These are phyloP conservation scores for Cryptoprocta ferox DNA, from an alignment of 2,797 vertebrate genomes.

Conservation along the genomic window DNA sequence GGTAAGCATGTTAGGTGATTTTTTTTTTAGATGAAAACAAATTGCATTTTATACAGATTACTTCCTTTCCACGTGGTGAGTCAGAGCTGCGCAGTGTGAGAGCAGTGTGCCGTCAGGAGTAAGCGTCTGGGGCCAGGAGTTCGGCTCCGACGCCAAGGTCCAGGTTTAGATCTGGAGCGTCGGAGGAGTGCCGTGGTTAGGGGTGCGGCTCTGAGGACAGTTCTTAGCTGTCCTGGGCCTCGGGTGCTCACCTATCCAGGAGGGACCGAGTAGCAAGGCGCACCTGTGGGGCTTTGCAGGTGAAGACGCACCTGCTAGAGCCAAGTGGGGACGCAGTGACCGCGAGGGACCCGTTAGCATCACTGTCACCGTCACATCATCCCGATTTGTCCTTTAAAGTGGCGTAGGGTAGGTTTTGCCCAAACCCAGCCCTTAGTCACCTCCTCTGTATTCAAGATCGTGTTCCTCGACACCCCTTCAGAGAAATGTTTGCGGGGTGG, in stretches of 20 bases:
- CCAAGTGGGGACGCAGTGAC: rapidly evolving
- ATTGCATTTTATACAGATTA: background rate
- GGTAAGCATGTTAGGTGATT: background rate
- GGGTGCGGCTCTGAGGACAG: background rate
- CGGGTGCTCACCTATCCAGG: background rate
- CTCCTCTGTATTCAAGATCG: background rate
- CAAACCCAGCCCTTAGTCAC: background rate
- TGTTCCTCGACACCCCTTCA: rapidly evolving
- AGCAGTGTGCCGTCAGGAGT: rapidly evolving
- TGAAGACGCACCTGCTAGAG: rapidly evolving
- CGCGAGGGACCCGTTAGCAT: rapidly evolving
- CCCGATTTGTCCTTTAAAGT: background rate
- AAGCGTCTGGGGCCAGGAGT: background rate
- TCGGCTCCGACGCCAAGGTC: rapidly evolving
- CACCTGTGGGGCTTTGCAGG: background rate
- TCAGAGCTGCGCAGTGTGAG: background rate
- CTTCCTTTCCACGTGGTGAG: background rate
- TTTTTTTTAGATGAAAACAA: background rate
- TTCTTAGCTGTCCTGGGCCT: background rate
- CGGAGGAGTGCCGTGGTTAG: rapidly evolving
- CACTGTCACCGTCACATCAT: rapidly evolving
- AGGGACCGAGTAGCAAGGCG: rapidly evolving
- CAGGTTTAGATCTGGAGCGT: background rate
- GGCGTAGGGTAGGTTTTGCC: background rate
- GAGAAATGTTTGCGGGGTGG: background rate